Evolutionary conservation across 2,797 vertebrate species (phyloP).

Genomic region (Microctenopoma stevenorrisi): DNA sequence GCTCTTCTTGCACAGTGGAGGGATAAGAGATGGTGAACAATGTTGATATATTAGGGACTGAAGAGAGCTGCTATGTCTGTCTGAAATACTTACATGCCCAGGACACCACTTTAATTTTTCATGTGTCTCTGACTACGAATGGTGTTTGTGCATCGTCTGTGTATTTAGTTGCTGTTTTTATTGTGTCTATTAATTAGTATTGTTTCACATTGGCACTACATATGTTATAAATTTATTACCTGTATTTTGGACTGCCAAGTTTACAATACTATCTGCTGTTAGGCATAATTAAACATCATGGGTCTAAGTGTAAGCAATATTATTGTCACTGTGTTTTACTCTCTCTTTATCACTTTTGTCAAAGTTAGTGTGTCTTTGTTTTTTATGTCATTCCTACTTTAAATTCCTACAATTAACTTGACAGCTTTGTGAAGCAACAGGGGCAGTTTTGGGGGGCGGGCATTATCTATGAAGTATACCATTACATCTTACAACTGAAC

Average conservation of each 20-base stretch:
- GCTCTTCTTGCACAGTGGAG: constrained; percentile 18
- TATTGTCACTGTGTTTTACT: constrained; percentile 12
- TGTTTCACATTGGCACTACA: constrained; percentile 15
- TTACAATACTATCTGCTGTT: constrained; percentile 13
- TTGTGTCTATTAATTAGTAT: constrained; percentile 14
- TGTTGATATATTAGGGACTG: not conserved
- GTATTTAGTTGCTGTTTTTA: constrained; percentile 31
- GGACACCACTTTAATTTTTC: constrained; percentile 3
- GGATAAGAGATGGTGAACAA: constrained; percentile 15
- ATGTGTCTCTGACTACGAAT: constrained; percentile 8
- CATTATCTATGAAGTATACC: constrained; percentile 1
- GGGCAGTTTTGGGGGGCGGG: not conserved
- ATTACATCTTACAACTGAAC: constrained; percentile 32
- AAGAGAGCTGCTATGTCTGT: constrained; percentile 1
- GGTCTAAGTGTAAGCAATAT: not conserved
- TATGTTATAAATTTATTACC: constrained; percentile 11
- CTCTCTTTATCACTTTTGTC: constrained; percentile 8
- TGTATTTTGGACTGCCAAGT: not conserved
- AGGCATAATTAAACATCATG: constrained; percentile 8
- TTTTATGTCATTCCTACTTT: constrained; percentile 24
- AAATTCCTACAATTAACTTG: constrained; percentile 5
- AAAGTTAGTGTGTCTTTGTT: not conserved
- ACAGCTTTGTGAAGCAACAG: not conserved
- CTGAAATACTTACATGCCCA: not conserved
- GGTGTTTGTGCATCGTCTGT: constrained; percentile 31